phyloP scores from a whole-genome alignment of 2,113 vertebrate species.

The Amblyornis subalaris region DNA sequence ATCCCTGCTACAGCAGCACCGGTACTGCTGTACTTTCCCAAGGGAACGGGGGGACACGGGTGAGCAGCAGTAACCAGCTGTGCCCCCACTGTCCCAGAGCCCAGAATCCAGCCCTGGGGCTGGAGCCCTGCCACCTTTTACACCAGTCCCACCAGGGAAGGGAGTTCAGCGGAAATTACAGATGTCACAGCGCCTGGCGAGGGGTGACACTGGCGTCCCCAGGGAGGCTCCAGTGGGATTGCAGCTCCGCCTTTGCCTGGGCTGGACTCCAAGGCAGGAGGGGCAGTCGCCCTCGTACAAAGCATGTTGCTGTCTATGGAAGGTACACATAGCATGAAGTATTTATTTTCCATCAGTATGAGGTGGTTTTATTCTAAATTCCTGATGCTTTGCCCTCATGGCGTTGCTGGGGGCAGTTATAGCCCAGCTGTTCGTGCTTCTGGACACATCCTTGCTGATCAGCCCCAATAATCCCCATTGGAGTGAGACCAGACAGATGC shows the following conservation, averaged over 20 bases:
- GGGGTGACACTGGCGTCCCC: neutral
- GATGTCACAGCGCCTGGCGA: rapidly evolving
- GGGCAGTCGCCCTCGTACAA: rapidly evolving
- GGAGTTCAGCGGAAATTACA: too few species aligned
- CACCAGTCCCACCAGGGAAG: too few species aligned
- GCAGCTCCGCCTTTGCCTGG: neutral
- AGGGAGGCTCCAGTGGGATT: rapidly evolving
- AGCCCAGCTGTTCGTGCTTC: neutral
- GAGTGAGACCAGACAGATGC: neutral
- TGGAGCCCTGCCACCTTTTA: neutral
- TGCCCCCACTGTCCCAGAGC: rapidly evolving
- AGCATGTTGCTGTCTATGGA: rapidly evolving
- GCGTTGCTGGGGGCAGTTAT: neutral
- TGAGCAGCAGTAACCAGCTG: neutral
- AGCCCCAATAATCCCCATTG: rapidly evolving
- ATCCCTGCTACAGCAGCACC: neutral
- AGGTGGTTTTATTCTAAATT: neutral
- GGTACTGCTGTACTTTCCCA: rapidly evolving
- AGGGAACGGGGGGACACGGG: rapidly evolving
- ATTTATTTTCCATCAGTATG: rapidly evolving
- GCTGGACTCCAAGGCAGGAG: neutral
- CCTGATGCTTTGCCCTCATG: rapidly evolving
- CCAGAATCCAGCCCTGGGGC: neutral
- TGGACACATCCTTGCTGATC: neutral
- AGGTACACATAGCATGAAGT: rapidly evolving